Base-by-base conservation (phyloP, 2,113 vertebrate species). In the Brienomyrus brachyistius region DNA sequence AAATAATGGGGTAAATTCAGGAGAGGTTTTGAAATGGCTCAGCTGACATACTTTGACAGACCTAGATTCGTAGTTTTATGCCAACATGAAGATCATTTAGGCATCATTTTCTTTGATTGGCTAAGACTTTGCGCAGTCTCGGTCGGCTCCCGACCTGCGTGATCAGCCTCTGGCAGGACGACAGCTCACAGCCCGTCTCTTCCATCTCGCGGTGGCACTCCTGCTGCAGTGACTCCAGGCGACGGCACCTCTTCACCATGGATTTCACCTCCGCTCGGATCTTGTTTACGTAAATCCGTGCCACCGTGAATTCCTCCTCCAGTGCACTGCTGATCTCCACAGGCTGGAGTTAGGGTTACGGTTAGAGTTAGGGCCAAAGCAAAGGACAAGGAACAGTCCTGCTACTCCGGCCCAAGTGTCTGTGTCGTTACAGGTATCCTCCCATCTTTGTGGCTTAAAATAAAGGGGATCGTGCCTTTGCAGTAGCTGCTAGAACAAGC, bases 181-280 rank as follows among this genome's bases (percentile, higher is more conserved):
- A 98, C 51, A 99, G 93, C 93, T 99, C 98, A 0, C 97, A 94
- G 2, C 97, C 97, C 0, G 97, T 98, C 94, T 98, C 97, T 93
- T 99, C 98, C 98, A 98, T 97, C 96, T 98, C 98, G 93, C 97
- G 97, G 91, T 98, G 98, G 48, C 98, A 99, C 88, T 98, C 98
- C 1, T 97, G 96, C 94, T 98, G 98, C 92, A 98, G 96, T 92
- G 93, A 96, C 94, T 98, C 98, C 93, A 98, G 95, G 93, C 98
- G 98, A 47, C 97, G 95, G 92, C 98, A 98, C 7, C 97, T 95
- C 93, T 98, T 98, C 93, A 98, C 96, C 94, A 99, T 97, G 7
- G 97, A 97, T 94, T 98, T 98, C 94, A 99, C 98, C 95, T 99
- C 98, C 0, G 98, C 98, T 91, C 98, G 98, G 94, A 99, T 98